These are phyloP conservation scores for Dascyllus trimaculatus DNA, from an alignment of 2,113 vertebrate genomes.

Conservation along the genomic window DNA sequence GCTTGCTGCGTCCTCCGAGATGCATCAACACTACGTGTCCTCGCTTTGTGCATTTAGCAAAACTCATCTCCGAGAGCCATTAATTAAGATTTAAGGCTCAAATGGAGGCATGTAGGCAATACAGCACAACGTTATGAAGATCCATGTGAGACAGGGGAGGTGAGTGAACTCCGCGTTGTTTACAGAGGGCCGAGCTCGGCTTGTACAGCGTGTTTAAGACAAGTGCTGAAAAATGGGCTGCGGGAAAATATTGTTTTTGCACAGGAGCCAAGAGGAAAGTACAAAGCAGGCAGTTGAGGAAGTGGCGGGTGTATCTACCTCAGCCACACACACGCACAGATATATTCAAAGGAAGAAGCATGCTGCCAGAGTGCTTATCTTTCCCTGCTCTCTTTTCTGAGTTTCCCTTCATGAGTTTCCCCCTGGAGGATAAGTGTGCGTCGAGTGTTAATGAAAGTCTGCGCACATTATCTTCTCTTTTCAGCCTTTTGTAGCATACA, in stretches of 20 bases:
- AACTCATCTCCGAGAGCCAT: constrained; percentile 16
- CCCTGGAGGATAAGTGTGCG: background rate
- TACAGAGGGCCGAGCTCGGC: constrained; percentile 28
- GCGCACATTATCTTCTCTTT: constrained; percentile 12
- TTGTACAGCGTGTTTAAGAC: constrained; percentile 18
- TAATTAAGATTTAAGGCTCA: constrained; percentile 33
- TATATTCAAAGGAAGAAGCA: constrained; percentile 41
- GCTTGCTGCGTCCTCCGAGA: constrained; percentile 22
- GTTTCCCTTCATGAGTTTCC: constrained; percentile 48
- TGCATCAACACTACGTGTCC: background rate
- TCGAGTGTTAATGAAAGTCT: constrained; percentile 31
- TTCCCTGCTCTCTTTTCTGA: constrained; percentile 31
- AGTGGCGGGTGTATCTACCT: constrained; percentile 50
- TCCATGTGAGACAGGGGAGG: constrained; percentile 15
- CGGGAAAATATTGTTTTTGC: constrained; percentile 64
- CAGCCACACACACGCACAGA: constrained; percentile 29
- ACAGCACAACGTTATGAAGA: background rate
- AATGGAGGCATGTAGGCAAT: constrained; percentile 23
- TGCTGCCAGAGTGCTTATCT: constrained; percentile 57
- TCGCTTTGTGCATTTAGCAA: background rate
- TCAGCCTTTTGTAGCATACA: background rate
- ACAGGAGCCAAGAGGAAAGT: constrained; percentile 57
- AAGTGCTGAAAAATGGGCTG: constrained; percentile 56
- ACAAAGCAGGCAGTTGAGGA: constrained; percentile 51
- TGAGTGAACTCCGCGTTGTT: constrained; percentile 44